Percentiles rank a stretch among this genome's conserved stretches.
These are phyloP conservation scores for Pampus argenteus DNA, from an alignment of 2,797 vertebrate genomes.

Conservation along the genomic window DNA sequence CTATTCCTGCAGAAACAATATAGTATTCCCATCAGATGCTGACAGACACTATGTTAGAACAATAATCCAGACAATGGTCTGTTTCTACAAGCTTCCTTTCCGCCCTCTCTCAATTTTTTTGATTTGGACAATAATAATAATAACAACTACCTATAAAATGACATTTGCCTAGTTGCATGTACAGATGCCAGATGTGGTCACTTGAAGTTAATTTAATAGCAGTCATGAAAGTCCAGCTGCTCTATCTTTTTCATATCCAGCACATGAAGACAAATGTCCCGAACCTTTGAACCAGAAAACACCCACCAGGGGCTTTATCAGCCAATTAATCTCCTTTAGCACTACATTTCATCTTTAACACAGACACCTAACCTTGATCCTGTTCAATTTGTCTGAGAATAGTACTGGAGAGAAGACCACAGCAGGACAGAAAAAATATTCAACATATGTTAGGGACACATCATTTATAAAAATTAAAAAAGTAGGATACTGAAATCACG, in stretches of 20 bases:
- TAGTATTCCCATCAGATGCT: slow-evolving; percentile 50
- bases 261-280: slow-evolving; percentile 66
- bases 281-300: slow-evolving; percentile 73
- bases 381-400: slow-evolving; percentile 34
- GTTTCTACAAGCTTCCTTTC: slow-evolving; percentile 31
- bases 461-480: slow-evolving; percentile 18
- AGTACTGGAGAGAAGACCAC: background rate
- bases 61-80: slow-evolving; percentile 20
- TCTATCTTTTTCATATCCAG: slow-evolving; percentile 52
- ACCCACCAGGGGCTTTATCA: slow-evolving; percentile 60
- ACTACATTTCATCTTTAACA: slow-evolving; percentile 51
- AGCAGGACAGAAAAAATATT: slow-evolving; percentile 7
- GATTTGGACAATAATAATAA: slow-evolving; percentile 28
- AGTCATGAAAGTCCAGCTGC: slow-evolving; percentile 45
- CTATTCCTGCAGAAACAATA: slow-evolving; percentile 49
- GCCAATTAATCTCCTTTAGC: slow-evolving; percentile 67
- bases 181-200: slow-evolving; percentile 28
- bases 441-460: background rate
- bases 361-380: slow-evolving; percentile 38
- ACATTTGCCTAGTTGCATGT: slow-evolving; percentile 26
- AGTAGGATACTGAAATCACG: background rate
- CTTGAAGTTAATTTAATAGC: slow-evolving; percentile 59
- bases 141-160: slow-evolving; percentile 18
- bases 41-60: slow-evolving; percentile 36
- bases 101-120: background rate